Percentiles rank a stretch among this genome's conserved stretches.
Conservation (phyloP, 2,888 invertebrate genomes). For the Odontothrips loti region DNA sequence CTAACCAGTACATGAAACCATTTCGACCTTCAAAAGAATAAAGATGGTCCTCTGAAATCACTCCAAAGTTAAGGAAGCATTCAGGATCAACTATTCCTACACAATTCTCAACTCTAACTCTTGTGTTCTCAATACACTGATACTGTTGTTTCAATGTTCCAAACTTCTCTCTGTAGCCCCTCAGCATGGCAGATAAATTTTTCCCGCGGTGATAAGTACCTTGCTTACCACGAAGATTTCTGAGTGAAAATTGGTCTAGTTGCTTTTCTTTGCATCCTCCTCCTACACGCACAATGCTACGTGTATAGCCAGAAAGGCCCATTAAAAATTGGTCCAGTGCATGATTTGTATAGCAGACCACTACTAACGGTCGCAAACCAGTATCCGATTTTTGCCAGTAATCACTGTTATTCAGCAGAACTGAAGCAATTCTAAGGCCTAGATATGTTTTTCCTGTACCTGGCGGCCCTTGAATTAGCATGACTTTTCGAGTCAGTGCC, state of each 20-base stretch:
- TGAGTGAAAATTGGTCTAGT: not conserved
- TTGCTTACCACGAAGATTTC: not conserved
- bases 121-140: not conserved
- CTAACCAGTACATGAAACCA: not conserved
- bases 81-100: not conserved
- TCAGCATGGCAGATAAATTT: not conserved
- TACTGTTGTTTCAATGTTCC: not conserved
- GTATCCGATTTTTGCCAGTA: constrained; percentile 48
- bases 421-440: constrained; percentile 68
- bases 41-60: not conserved
- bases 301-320: constrained; percentile 57
- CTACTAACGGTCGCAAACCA: constrained; percentile 56
- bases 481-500: constrained; percentile 66
- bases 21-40: not conserved
- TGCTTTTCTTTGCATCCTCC: not conserved
- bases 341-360: constrained; percentile 82
- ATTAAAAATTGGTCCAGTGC: constrained; percentile 82
- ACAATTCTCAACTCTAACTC: not conserved
- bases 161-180: not conserved
- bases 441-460: constrained; percentile 83
- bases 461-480: constrained; percentile 80
- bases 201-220: too few relatives aligned
- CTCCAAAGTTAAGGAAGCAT: not conserved
- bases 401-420: constrained; percentile 57
- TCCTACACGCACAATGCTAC: constrained; percentile 63